These are phyloP conservation scores for Pocota personata DNA, from an alignment of 2,888 invertebrate species.

Conservation along the genomic window DNA sequence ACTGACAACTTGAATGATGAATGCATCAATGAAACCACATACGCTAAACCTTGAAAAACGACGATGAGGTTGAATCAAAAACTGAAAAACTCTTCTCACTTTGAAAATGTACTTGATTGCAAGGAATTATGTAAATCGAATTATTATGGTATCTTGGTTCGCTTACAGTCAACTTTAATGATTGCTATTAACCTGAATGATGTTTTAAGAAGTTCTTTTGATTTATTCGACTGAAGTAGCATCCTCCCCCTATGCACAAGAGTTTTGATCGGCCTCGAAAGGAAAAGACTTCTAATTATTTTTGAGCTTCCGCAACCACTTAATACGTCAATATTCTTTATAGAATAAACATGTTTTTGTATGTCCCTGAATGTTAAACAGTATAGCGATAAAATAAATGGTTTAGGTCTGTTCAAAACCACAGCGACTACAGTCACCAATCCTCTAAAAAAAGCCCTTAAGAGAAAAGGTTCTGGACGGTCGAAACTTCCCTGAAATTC, in stretches of 20 bases:
- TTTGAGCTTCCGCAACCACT: neutral
- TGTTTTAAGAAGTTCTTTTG: neutral
- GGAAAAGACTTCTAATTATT: slow-evolving; percentile 30
- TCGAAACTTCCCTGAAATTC: too few species aligned
- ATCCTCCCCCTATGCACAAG: neutral
- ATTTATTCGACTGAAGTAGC: neutral
- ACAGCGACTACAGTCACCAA: too few species aligned
- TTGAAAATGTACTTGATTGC: too few species aligned
- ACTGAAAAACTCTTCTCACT: neutral
- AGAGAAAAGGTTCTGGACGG: too few species aligned
- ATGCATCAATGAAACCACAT: neutral
- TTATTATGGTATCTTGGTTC: neutral
- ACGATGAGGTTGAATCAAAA: slow-evolving; percentile 1
- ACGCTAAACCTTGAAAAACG: neutral
- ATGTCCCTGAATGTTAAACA: neutral
- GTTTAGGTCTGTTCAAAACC: neutral
- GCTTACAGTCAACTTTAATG: neutral
- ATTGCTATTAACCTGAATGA: neutral
- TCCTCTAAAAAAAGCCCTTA: too few species aligned
- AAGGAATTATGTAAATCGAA: too few species aligned
- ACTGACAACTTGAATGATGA: neutral
- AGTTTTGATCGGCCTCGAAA: slow-evolving; percentile 5
- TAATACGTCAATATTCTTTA: neutral
- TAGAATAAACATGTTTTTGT: neutral
- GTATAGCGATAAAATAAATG: neutral